Base-by-base conservation (phyloP, 2,113 vertebrate genomes). In the Paramisgurnus dabryanus region DNA sequence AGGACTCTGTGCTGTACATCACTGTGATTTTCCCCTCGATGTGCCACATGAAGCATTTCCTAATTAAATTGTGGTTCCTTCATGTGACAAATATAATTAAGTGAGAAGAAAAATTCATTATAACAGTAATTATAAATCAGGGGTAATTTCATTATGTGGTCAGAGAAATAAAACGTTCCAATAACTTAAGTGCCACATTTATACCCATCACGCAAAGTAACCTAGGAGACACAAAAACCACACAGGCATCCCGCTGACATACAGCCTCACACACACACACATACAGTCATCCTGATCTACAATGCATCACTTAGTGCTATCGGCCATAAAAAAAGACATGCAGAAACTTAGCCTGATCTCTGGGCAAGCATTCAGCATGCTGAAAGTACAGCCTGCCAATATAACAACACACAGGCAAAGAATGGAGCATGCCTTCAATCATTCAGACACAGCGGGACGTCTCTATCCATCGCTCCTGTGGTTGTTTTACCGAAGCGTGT, bases 161-260 rank as follows among this genome's bases (percentile, higher is more conserved):
- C 6, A 0, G 3, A 39, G 63, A 41, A 82, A 53, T 40, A 75
- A 41, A 66, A 76, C 4, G 9, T n/a, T 53, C 57, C 67, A 75
- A 34, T 3, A 34, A 34, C 64, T 80, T 79, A 80, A 85, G 67
- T 83, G 84, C 83, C 80, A 77, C 85, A 86, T 12, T 67, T 73
- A 80, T 76, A 71, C 74, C 85, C 60, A 80, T 85, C 72, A 69
- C 82, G 84, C 78, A 77, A 85, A 75, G 84, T 90, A 88, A 86
- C 85, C 82, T 84, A 84, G 81, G 85, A 82, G 79, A 87, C 78
- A 72, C 60, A 81, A 85, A 81, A 78, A 53, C 49, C 49, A 50
- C 50, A 53, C 50, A 13, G 50, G 27, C 27, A 34, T 34, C 27
- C 27, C 27, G 27, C 27, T 34, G 27, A 34, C 27, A 34, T 34